A percentile compares a stretch with the other conserved stretches of the same genome.
These are phyloP conservation scores for Dilophus febrilis DNA, from an alignment of 2,888 invertebrate genomes.

Conservation along the genomic window DNA sequence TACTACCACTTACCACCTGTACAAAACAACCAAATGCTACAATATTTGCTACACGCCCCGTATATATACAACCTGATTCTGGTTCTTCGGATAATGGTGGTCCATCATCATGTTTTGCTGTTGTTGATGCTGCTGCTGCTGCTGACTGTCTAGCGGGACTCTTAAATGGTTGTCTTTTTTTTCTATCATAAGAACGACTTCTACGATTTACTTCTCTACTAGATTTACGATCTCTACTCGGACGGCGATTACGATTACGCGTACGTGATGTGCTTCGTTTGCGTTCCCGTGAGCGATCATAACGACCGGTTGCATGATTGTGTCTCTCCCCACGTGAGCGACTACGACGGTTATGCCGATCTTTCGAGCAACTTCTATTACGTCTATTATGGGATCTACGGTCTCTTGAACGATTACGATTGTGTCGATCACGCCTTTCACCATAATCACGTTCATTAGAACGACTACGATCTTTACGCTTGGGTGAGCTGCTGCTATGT, in stretches of 20 bases:
- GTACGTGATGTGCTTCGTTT: slow-evolving; percentile 14
- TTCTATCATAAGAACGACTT: slow-evolving; percentile 15
- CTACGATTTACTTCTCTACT: slow-evolving; percentile 10
- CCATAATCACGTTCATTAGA: slow-evolving; percentile 5
- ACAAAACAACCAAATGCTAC: slow-evolving; percentile 98
- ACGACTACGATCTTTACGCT: slow-evolving; percentile 11
- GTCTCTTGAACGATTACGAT: not conserved
- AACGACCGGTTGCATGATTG: slow-evolving; percentile 6
- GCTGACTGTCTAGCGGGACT: slow-evolving; percentile 17
- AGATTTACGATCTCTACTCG: slow-evolving; percentile 9
- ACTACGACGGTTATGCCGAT: slow-evolving; percentile 16
- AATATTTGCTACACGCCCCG: slow-evolving; percentile 85
- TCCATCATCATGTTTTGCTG: slow-evolving; percentile 21
- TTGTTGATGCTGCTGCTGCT: slow-evolving; percentile 6
- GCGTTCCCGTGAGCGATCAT: not conserved
- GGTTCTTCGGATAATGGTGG: slow-evolving; percentile 48
- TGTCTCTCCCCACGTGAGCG: slow-evolving; percentile 13
- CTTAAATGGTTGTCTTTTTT: slow-evolving; percentile 31
- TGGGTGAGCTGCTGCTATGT: slow-evolving; percentile 12
- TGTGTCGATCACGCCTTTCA: slow-evolving; percentile 6
- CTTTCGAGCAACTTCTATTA: slow-evolving; percentile 14
- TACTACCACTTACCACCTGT: slow-evolving; percentile 77
- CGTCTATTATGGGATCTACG: slow-evolving; percentile 7
- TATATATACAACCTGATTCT: slow-evolving; percentile 71
- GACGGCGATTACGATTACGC: slow-evolving; percentile 11